phyloP scores from a whole-genome alignment of 2,888 invertebrate genomes.

The Folsomia candida region DNA sequence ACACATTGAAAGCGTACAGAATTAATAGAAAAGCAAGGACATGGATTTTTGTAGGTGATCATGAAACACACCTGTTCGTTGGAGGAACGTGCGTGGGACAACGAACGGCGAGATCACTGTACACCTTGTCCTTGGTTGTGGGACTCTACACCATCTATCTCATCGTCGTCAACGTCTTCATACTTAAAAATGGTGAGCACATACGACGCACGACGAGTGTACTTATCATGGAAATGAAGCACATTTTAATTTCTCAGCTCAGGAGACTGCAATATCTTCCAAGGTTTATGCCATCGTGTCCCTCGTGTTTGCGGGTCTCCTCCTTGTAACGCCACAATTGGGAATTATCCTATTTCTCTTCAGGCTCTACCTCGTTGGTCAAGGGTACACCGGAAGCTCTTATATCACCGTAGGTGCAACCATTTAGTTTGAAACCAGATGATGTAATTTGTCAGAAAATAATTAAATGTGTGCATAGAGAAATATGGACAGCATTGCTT shows the following conservation, averaged over 20 bases:
- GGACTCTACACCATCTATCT: conserved; percentile 17
- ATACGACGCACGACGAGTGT: not conserved
- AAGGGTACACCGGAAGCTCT: conserved; percentile 18
- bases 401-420: not conserved
- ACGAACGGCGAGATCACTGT: conserved; percentile 14
- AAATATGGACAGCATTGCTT: conserved; percentile 9
- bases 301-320: not conserved
- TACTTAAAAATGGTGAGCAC: not conserved
- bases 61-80: conserved; percentile 21
- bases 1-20: too few relatives aligned
- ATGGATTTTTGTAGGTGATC: conserved; percentile 28
- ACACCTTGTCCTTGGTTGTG: conserved; percentile 13
- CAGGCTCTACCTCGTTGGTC: conserved; percentile 22
- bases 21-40: too few relatives aligned
- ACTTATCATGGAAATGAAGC: not conserved
- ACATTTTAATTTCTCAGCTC: not conserved
- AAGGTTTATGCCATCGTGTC: not conserved
- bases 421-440: too few relatives aligned
- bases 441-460: too few relatives aligned
- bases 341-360: conserved; percentile 27
- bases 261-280: not conserved
- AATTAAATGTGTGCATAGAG: not conserved
- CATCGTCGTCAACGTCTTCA: not conserved
- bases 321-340: conserved; percentile 25
- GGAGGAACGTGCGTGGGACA: conserved; percentile 30